Evolutionary conservation across 2,888 invertebrate genomes (phyloP).

Genomic region (Clusia tigrina): DNA sequence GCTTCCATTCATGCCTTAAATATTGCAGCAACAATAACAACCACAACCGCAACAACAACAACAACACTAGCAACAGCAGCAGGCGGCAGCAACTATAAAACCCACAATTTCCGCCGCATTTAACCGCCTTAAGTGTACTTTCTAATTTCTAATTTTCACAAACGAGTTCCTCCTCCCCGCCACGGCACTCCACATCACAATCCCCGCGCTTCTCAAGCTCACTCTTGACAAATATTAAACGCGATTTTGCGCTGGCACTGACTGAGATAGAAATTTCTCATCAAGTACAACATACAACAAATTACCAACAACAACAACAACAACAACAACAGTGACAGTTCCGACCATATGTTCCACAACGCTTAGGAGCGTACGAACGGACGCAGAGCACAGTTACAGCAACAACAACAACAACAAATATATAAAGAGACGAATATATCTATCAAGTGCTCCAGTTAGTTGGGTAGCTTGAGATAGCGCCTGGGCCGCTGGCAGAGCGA

Average conservation of each 20-base stretch:
- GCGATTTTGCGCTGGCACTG: not conserved
- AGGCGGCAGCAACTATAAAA: slow-evolving; percentile 36
- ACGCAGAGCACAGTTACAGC: not conserved
- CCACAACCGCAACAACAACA: slow-evolving; percentile 36
- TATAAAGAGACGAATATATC: slow-evolving; percentile 14
- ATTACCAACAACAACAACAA: slow-evolving; percentile 5
- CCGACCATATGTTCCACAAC: not conserved
- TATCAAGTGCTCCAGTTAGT: slow-evolving; percentile 33
- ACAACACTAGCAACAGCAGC: slow-evolving; percentile 12
- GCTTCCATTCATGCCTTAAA: not conserved
- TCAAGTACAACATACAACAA: not conserved
- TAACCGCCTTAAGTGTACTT: slow-evolving; percentile 47
- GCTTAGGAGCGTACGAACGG: not conserved
- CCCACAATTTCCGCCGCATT: slow-evolving; percentile 59
- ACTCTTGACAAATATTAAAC: not conserved
- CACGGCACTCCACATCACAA: not conserved
- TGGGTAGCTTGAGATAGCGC: slow-evolving; percentile 20
- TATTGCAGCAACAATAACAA: slow-evolving; percentile 24
- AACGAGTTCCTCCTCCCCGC: not conserved
- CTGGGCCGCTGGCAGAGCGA: not conserved
- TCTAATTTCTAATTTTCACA: slow-evolving; percentile 48
- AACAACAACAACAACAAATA: slow-evolving; percentile 30
- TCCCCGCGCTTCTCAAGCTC: not conserved
- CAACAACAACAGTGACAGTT: not conserved
- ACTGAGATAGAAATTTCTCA: slow-evolving; percentile 7